Base-by-base conservation (phyloP, 2,888 invertebrate genomes). In the Eucera pruinosa region DNA sequence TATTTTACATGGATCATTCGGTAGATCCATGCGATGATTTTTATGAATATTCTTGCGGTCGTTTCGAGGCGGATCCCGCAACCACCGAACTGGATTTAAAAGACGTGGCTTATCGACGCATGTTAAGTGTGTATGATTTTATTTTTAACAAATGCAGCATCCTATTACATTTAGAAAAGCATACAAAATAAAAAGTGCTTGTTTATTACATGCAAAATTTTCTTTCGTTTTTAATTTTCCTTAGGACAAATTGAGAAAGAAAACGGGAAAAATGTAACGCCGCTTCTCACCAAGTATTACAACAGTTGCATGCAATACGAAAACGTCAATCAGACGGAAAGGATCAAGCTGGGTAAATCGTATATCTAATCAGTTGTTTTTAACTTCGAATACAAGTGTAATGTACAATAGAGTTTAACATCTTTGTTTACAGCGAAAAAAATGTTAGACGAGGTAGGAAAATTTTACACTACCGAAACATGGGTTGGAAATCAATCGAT, bases 1-100 rank as follows among this genome's bases (percentile, higher is more conserved):
- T 89, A 45, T 88, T 85, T 6, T 87, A 86, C 47, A 90, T 91
- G 89, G 88, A 90, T 75, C 89, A 90, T 27, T 81, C 86, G 11
- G 81, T 70, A 0, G 86, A 88, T 66, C 84, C 90, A 20, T 91
- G 90, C 64, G 87, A 89, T 0, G 88, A 90, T 66, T 90, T 85
- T 45, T 85, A 85, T 23, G 85, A 85, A 20, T 85, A 85, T 23
- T 82, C 85, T 33, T 85, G 86, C 67, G 90, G 90, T 43, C 88
- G 88, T 39, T 81, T 90, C 50, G 84, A 88, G 47, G 75, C 84
- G 1, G 84, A 89, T 82, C 67, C 74, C 18, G 80, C 80, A 15
- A 82, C 87, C 33, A 72, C 64, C 4, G 87, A 86, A 5, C 71
- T 50, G 33, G 67, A 83, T 71, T 76, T 83, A 30, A 62, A 78